Evolutionary conservation across 2,113 vertebrate species (phyloP).

Genomic region (Vidua macroura): DNA sequence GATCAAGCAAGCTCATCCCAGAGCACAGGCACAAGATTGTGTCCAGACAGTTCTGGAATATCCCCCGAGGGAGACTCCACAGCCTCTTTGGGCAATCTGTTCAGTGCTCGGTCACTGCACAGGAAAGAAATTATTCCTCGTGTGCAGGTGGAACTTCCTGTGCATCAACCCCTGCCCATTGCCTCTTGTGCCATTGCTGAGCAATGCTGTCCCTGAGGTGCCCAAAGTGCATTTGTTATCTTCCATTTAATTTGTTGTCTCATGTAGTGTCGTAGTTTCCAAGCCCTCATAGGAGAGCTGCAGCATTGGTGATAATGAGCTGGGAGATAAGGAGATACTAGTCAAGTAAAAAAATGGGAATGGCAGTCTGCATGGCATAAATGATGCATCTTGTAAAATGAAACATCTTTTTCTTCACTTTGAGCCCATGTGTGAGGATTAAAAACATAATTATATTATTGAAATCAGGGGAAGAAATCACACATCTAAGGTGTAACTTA

Average conservation of each 20-base stretch:
- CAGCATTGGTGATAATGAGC: neutral
- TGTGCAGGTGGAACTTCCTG: neutral
- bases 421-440: neutral
- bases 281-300: neutral
- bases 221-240: too few relatives aligned
- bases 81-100: neutral
- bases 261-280: neutral
- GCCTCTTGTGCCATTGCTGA: neutral
- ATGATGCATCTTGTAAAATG: neutral
- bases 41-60: neutral
- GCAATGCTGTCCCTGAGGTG: neutral
- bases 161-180: fast-evolving
- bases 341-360: neutral
- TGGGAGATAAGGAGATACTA: neutral
- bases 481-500: neutral
- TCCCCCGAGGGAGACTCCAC: neutral
- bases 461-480: neutral
- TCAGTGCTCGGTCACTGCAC: fast-evolving
- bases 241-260: neutral
- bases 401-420: neutral
- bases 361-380: neutral
- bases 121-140: neutral
- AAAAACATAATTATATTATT: neutral
- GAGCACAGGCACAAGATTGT: neutral
- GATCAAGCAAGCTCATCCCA: neutral